Base-by-base conservation (phyloP, 2,113 vertebrate species). In the Oenanthe melanoleuca region DNA sequence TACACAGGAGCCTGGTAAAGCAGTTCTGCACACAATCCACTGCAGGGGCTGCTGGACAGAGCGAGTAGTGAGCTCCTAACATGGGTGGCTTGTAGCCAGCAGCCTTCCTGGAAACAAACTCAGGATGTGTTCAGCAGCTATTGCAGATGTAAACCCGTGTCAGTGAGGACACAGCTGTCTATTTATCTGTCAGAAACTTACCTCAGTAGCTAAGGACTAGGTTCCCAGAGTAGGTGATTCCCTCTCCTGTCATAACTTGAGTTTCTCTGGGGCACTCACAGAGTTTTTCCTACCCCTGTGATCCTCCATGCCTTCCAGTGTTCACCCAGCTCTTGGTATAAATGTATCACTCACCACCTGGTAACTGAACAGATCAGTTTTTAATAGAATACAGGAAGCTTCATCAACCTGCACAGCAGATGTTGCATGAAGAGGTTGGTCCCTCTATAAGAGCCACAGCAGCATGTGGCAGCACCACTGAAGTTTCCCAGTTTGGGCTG, bases 331-430 rank as follows among this genome's bases (percentile, higher is more conserved):
- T 88, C 78, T 80, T 0, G 0, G 23, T 73, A 29, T n/a, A 83
- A 86, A 93, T 7, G 12, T 11, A 24, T 74, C 53, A 7, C 14
- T 34, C 55, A 52, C 29, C 57, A 60, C 75, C 57, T 4, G 5
- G 57, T 66, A 90, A 92, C 50, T 29, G 85, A 96, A 80, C 40
- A 90, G 42, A 71, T 44, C 1, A 1, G 6, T 18, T 72, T 96
- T 95, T 96, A 92, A 89, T 86, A 59, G 50, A 80, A 80, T 26
- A 60, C 44, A 59, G 87, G 33, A 40, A 80, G 53, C 64, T 87
- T 73, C 74, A 65, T 81, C 49, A 74, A 26, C 81, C 84, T 86
- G 92, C 93, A 80, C 64, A 50, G 52, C 74, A 93, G 57, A 79
- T 0, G 0, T 22, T 69, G 37, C 1, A 11, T 6, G 5, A 75